Evolutionary conservation across 2,797 vertebrate genomes (phyloP).

Genomic region (Tapirus indicus): DNA sequence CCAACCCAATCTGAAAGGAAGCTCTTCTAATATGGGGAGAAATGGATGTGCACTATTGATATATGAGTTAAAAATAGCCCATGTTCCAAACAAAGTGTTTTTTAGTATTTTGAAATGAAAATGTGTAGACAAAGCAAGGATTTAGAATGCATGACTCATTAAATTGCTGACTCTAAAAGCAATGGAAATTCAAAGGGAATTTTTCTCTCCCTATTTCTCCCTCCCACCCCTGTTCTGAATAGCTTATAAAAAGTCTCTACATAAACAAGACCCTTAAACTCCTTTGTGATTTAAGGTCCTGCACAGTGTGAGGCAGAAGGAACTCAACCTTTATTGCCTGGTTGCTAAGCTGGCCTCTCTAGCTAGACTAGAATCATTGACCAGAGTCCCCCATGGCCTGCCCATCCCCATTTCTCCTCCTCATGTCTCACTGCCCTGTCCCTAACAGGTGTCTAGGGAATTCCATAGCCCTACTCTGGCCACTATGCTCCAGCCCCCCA

Average conservation of each 20-base stretch:
- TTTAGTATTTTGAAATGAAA: constrained; percentile 89
- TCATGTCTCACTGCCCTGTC: background rate
- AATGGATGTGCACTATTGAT: constrained; percentile 77
- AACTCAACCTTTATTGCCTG: background rate
- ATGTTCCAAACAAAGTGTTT: constrained; percentile 88
- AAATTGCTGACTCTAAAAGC: constrained; percentile 86
- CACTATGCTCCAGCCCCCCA: rapidly evolving
- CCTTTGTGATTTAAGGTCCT: background rate
- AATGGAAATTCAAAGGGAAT: constrained; percentile 72
- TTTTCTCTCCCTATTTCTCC: constrained; percentile 47
- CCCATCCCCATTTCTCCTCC: background rate
- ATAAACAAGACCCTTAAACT: constrained; percentile 52
- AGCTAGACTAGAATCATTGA: background rate
- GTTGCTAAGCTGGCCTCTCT: background rate
- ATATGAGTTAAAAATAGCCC: constrained; percentile 86
- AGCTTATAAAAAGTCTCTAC: constrained; percentile 65
- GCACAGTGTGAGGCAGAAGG: background rate
- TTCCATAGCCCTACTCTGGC: background rate
- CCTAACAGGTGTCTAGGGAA: background rate
- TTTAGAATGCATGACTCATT: constrained; percentile 87
- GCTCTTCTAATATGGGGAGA: constrained; percentile 65
- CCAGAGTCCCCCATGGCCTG: background rate
- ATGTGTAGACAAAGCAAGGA: constrained; percentile 87
- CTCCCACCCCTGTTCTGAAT: constrained; percentile 71
- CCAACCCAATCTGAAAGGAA: constrained; percentile 74